Conservation (phyloP, 1,140 invertebrate species). For the Meloidogyne chitwoodi region DNA sequence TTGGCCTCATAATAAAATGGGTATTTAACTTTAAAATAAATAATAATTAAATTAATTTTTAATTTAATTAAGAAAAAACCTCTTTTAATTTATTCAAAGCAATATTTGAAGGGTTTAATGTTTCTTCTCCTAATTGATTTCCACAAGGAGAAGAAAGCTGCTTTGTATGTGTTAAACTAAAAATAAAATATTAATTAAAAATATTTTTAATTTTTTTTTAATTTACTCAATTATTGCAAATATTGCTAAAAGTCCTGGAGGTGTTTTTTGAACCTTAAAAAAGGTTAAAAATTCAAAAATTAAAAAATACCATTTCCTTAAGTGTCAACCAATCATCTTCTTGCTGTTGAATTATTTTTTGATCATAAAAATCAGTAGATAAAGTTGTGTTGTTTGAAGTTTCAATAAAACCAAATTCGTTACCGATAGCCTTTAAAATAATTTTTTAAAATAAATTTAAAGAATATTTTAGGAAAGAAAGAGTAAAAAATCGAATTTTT, state of each 20-base stretch:
- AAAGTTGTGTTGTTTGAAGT: background rate
- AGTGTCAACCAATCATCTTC: background rate
- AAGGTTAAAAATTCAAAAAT: no score
- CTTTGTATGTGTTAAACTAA: background rate
- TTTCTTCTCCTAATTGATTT: background rate
- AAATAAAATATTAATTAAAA: no score
- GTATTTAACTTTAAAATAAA: background rate
- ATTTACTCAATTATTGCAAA: background rate
- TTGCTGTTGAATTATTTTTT: background rate
- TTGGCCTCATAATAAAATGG: background rate
- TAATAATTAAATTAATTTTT: no score
- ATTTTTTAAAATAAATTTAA: no score
- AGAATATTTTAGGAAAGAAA: no score
- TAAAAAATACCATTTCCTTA: background rate
- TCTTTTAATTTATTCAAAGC: background rate
- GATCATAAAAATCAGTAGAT: background rate
- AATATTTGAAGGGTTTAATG: background rate
- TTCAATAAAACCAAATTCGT: background rate
- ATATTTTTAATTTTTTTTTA: background rate
- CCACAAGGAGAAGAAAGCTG: background rate
- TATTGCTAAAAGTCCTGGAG: slow-evolving; percentile 2
- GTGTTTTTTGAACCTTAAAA: background rate
- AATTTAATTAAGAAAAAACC: background rate
- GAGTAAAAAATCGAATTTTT: no score
- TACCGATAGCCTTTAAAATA: background rate